Conservation (phyloP, 2,888 invertebrate genomes). For the Callyntrura guangdongensis region DNA sequence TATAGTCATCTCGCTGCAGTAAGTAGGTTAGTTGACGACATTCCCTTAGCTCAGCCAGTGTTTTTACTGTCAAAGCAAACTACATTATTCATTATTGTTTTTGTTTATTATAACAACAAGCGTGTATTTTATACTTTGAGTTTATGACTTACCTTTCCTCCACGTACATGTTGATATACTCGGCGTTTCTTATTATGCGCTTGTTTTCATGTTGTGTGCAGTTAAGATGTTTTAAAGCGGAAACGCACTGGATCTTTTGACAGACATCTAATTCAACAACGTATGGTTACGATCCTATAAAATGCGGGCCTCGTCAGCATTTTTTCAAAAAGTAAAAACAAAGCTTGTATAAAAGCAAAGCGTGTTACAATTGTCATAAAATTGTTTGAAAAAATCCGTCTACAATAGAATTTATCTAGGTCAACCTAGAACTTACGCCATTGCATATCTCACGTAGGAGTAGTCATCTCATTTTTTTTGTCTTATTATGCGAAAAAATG, state of each 20-base stretch:
- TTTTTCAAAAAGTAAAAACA: conserved; percentile 21
- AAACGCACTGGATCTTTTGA: conserved; percentile 62
- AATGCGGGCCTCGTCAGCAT: not conserved
- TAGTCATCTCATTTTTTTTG: conserved; percentile 29
- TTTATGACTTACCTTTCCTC: not conserved
- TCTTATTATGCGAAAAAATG: conserved; percentile 41
- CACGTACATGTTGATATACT: too few relatives aligned
- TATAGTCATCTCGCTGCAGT: not conserved
- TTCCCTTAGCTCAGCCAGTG: conserved; percentile 17
- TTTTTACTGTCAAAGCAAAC: conserved; percentile 48
- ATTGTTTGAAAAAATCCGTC: conserved; percentile 2
- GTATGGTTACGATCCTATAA: not conserved
- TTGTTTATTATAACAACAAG: too few relatives aligned
- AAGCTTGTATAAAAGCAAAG: not conserved
- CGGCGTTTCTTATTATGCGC: not conserved
- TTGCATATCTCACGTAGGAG: not conserved
- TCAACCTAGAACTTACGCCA: conserved; percentile 64
- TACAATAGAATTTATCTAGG: conserved; percentile 55
- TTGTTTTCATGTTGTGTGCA: not conserved
- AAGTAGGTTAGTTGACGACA: conserved; percentile 62
- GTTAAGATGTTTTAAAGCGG: conserved; percentile 31
- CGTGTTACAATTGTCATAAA: conserved; percentile 10
- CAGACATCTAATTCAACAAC: conserved; percentile 31
- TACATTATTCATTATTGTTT: conserved; percentile 26
- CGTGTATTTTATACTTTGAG: too few relatives aligned